These are phyloP conservation scores for Platysteira castanea DNA, from an alignment of 2,113 vertebrate genomes.

Conservation along the genomic window DNA sequence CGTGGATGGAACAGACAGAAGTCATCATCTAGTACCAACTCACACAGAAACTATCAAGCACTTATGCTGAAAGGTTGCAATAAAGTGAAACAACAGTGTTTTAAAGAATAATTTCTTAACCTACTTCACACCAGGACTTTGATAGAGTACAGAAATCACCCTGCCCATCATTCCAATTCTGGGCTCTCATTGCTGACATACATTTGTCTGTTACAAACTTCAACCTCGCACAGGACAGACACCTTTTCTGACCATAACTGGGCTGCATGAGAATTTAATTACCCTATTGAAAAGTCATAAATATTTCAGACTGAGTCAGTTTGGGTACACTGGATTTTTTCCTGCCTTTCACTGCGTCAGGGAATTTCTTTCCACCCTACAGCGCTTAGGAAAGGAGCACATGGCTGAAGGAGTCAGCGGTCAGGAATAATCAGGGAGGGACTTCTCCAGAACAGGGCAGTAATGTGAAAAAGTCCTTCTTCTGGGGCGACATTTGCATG, in stretches of 20 bases:
- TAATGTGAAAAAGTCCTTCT: conserved; percentile 54
- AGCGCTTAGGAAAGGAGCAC: background rate
- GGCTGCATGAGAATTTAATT: background rate
- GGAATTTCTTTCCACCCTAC: conserved; percentile 11
- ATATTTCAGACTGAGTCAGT: conserved; percentile 19
- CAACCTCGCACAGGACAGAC: background rate
- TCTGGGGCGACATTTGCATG: conserved; percentile 44
- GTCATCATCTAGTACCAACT: background rate
- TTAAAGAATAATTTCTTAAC: background rate
- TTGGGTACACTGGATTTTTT: background rate
- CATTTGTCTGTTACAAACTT: background rate
- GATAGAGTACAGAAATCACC: background rate
- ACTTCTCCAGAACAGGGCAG: conserved; percentile 45
- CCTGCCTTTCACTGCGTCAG: background rate
- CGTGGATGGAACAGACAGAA: background rate
- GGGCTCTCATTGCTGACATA: background rate
- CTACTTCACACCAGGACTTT: background rate
- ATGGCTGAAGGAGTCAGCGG: background rate
- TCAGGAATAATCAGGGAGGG: conserved; percentile 37
- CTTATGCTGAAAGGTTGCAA: background rate
- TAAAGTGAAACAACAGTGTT: background rate
- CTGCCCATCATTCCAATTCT: background rate
- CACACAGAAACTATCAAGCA: background rate
- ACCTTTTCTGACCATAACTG: background rate
- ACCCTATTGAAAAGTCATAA: background rate